Conservation (phyloP, 2,797 vertebrate genomes). For the Poecilia gillii region DNA sequence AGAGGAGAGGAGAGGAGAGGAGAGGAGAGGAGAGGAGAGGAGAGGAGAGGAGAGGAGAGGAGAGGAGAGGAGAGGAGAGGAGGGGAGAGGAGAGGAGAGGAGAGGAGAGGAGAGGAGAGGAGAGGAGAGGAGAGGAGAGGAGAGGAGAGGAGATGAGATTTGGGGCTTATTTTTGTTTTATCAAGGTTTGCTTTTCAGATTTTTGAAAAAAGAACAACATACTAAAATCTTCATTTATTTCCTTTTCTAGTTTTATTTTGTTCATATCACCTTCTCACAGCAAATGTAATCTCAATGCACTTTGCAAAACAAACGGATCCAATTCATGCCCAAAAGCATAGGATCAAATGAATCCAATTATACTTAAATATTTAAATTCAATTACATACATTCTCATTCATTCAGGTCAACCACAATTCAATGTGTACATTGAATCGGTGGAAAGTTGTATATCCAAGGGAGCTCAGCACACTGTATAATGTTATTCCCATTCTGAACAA, state of each 20-base stretch:
- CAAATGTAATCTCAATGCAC: not conserved
- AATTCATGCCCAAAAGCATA: not conserved
- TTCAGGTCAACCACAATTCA: not conserved
- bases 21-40: no score
- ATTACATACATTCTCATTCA: not conserved
- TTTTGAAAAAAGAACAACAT: not conserved
- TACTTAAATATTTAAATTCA: not conserved
- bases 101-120: not conserved
- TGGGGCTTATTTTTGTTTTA: no score
- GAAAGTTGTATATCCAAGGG: not conserved
- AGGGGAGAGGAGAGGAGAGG: not conserved
- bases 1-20: not conserved
- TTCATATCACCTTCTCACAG: not conserved
- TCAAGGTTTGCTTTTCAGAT: not conserved
- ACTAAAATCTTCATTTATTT: not conserved
- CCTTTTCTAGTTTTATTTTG: not conserved
- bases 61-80: not conserved
- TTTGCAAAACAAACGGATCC: not conserved
- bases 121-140: no score
- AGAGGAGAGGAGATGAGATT: no score
- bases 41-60: no score
- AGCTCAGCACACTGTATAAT: not conserved
- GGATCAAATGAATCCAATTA: not conserved
- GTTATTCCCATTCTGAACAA: not conserved
- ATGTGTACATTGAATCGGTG: not conserved